Evolutionary conservation across 2,113 vertebrate genomes (phyloP).

Genomic region (Cairina moschata): DNA sequence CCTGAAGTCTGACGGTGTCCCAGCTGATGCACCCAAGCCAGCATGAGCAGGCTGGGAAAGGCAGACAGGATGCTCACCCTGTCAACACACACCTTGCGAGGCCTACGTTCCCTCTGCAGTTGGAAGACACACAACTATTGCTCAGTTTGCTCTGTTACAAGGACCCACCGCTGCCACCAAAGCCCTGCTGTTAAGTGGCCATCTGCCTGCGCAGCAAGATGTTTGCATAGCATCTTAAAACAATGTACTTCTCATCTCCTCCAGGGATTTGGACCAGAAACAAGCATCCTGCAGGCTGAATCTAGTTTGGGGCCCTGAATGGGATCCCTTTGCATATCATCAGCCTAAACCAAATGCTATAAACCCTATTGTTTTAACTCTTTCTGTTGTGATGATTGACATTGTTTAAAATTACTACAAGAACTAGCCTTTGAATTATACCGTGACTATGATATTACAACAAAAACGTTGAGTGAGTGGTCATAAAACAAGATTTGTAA

Average conservation of each 20-base stretch:
- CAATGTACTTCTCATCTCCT: neutral
- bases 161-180: neutral
- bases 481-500: neutral
- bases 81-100: neutral
- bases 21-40: neutral
- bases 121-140: neutral
- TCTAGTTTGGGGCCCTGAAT: neutral
- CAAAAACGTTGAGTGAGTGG: neutral
- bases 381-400: neutral
- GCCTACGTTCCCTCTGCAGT: neutral
- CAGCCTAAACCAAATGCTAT: neutral
- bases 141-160: neutral
- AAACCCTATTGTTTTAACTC: accelerated
- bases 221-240: constrained; percentile 17
- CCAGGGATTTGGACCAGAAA: neutral
- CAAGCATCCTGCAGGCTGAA: neutral
- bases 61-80: neutral
- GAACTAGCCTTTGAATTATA: neutral
- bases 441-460: neutral
- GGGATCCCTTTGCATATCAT: neutral
- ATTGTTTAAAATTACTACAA: neutral
- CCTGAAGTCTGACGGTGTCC: neutral
- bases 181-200: neutral
- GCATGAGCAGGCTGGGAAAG: neutral
- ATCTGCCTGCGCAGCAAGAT: constrained; percentile 8